Percentiles rank a stretch among this genome's conserved stretches.
These are phyloP conservation scores for Paelopatides confundens DNA, from an alignment of 53 echinoderm and acorn worm species.

Conservation along the genomic window DNA sequence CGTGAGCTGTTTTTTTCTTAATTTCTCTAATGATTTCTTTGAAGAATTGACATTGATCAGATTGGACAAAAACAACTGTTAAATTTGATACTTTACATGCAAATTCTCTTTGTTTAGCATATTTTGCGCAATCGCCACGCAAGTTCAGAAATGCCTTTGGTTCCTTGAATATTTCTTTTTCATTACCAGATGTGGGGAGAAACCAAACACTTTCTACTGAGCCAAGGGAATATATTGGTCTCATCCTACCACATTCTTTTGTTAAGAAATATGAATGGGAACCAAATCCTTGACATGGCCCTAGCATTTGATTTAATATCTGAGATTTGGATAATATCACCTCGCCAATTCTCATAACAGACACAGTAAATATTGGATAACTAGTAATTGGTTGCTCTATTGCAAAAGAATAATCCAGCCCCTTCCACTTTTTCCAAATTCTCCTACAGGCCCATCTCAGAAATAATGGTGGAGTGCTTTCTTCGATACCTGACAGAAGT, in stretches of 20 bases:
- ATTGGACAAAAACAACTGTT: not conserved
- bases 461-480: not conserved
- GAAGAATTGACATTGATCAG: not conserved
- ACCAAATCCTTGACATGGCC: not conserved
- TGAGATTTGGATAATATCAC: constrained; percentile 15
- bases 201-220: constrained; percentile 30
- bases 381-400: constrained; percentile 7
- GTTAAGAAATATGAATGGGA: not conserved
- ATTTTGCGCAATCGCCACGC: not conserved
- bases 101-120: constrained; percentile 4
- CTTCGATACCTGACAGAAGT: not conserved
- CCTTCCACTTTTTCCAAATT: constrained; percentile 29
- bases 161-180: constrained; percentile 6
- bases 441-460: not conserved
- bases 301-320: not conserved
- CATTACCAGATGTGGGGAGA: not conserved
- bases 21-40: not conserved
- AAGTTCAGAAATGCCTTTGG: constrained; percentile 2
- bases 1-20: not conserved
- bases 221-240: not conserved
- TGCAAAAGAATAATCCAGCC: not conserved
- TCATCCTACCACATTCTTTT: not conserved
- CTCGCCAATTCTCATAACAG: constrained; percentile 11
- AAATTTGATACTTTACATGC: constrained; percentile 19
- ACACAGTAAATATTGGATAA: constrained; percentile 8